Conservation (phyloP, 2,113 vertebrate species). For the Brienomyrus brachyistius region DNA sequence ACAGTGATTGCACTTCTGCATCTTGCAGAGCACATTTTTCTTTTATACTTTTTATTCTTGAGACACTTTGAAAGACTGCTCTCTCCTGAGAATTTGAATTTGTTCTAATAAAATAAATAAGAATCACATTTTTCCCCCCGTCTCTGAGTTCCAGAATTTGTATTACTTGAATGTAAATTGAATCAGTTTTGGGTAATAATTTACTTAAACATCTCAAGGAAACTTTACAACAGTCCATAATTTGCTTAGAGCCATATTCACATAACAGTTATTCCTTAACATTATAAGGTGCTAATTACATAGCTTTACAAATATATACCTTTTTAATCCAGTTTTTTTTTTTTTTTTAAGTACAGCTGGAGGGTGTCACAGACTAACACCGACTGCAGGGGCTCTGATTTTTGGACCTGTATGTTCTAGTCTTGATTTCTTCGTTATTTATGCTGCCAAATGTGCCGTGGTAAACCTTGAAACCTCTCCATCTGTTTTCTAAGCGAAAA, state of each 20-base stretch:
- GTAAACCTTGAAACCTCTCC: not conserved
- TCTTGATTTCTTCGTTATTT: not conserved
- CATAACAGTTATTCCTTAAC: not conserved
- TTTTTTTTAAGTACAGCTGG: not conserved
- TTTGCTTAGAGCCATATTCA: not conserved
- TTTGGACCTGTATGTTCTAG: not conserved
- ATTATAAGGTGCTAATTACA: not conserved
- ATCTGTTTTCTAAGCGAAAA: not conserved
- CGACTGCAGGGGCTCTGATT: not conserved
- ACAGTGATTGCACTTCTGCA: constrained; percentile 68
- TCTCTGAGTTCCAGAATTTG: not conserved
- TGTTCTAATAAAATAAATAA: constrained; percentile 83
- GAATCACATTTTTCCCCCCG: constrained; percentile 13
- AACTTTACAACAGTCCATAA: not conserved
- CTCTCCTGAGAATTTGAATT: constrained; percentile 79
- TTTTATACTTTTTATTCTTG: constrained; percentile 66
- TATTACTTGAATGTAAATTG: not conserved
- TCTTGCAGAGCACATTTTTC: constrained; percentile 74
- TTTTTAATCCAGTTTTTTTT: not conserved
- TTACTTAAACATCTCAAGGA: constrained; percentile 6
- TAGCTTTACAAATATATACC: not conserved
- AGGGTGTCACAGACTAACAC: not conserved
- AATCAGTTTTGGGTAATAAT: not conserved
- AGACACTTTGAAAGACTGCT: constrained; percentile 73
- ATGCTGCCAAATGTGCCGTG: not conserved